Evolutionary conservation across 2,113 vertebrate genomes (phyloP).

Genomic region (Rallus limicola): DNA sequence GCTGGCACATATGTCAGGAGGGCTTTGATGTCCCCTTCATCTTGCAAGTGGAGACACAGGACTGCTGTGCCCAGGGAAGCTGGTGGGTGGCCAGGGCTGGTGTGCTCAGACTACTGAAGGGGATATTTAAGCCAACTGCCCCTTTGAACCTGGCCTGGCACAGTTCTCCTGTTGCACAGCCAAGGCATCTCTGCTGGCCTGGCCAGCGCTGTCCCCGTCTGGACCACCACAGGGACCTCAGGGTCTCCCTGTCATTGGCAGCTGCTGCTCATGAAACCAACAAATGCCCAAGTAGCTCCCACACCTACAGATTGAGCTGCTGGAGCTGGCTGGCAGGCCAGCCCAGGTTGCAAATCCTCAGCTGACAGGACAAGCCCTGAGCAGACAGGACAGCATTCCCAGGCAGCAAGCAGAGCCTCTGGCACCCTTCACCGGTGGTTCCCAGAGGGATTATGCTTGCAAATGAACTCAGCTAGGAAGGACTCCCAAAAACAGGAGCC

Average conservation of each 20-base stretch:
- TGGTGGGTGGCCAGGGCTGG: neutral
- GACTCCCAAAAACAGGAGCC: neutral
- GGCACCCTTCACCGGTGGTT: neutral
- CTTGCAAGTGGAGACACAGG: neutral
- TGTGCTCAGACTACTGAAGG: neutral
- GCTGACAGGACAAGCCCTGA: constrained; percentile 38
- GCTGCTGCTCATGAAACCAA: neutral
- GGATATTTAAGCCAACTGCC: neutral
- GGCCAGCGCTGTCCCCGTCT: neutral
- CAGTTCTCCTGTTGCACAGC: neutral
- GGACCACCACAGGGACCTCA: neutral
- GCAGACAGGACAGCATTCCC: constrained; percentile 3
- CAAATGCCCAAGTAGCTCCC: neutral
- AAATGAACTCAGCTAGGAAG: neutral
- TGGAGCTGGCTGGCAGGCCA: constrained; percentile 33
- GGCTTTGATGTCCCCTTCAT: neutral
- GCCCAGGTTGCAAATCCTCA: constrained; percentile 37
- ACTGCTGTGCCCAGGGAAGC: neutral
- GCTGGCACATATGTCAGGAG: neutral
- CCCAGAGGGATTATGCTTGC: neutral
- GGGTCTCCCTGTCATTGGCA: neutral
- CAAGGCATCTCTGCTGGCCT: neutral
- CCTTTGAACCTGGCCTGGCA: neutral
- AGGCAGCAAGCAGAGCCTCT: neutral
- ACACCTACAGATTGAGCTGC: constrained; percentile 26